Evolutionary conservation across 2,113 vertebrate species (phyloP), one percentile per base, ranked within the genome.

Genomic region (Pelusios castaneus): DNA sequence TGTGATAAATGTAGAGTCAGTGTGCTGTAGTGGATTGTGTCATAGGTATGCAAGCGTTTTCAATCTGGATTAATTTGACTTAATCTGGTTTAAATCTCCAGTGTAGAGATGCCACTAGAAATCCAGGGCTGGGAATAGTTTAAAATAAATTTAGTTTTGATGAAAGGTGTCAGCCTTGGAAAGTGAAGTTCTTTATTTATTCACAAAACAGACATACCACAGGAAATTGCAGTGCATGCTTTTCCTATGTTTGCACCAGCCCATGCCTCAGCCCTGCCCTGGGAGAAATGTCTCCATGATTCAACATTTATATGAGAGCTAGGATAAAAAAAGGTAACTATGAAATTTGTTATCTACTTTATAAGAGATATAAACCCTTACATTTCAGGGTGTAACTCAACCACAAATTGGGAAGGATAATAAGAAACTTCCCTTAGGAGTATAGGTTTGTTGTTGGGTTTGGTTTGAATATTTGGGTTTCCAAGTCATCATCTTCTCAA

Each of bases 201-300:
- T 92, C 58, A 55, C 1, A 87, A 90, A 73, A 77, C 1, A 7
- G 0, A 4, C 41, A 54, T 4, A 38, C 43, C 2, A 2, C 0
- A 2, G 75, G 83, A 82, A 93, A 29, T 27, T 84, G 63, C 83
- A 51, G 22, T 41, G 47, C 89, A 93, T 88, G 45, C 2, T 80
- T 91, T 12, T 1, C 88, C n/a, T 10, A 24, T 0, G 1, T 54
- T 14, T 25, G 78, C 54, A 11, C 2, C 3, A 34, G 9, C 0
- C 7, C 34, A 0, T 47, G 6, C 22, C 80, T 78, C 54, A 58
- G 77, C 10, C 29, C 43, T 83, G 29, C 19, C 63, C 55, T 80
- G 58, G 38, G 56, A 82, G 6, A 41, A 41, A 73, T 11, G 24
- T 73, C 38, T 73, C 38, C 38, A 91, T 80, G 29, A 21, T 5